Conservation (phyloP, 2,797 vertebrate species). For the Heterohyrax brucei region DNA sequence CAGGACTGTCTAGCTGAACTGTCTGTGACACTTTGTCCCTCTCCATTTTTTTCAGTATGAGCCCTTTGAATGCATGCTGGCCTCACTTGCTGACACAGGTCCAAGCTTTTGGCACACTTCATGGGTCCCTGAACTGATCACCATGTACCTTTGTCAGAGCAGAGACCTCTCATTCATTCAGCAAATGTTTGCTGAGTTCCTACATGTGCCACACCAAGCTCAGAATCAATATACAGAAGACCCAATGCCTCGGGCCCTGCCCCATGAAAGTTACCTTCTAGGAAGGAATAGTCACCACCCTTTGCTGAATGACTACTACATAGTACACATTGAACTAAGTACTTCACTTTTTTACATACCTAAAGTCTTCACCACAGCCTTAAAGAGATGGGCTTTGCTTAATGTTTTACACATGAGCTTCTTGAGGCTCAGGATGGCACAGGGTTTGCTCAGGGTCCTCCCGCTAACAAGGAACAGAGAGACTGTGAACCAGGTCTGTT, state of each 20-base stretch:
- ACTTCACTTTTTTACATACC: background rate
- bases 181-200: background rate
- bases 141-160: background rate
- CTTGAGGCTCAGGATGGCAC: background rate
- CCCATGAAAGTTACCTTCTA: background rate
- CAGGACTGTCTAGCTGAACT: background rate
- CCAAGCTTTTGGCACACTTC: background rate
- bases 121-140: background rate
- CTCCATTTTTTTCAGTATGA: background rate
- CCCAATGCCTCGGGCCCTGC: background rate
- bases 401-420: background rate
- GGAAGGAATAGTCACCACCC: background rate
- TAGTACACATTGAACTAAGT: background rate
- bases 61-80: background rate
- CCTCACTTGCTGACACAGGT: background rate
- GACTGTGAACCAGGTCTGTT: background rate
- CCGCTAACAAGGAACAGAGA: background rate
- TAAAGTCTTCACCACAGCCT: background rate
- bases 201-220: fast-evolving
- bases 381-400: constrained; percentile 33
- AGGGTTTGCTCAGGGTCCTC: background rate
- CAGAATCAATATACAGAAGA: background rate
- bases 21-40: background rate
- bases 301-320: background rate
- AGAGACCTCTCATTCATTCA: background rate